These are phyloP conservation scores for Pygathrix nemaeus DNA, from an alignment of 2,113 vertebrate genomes.

Conservation along the genomic window DNA sequence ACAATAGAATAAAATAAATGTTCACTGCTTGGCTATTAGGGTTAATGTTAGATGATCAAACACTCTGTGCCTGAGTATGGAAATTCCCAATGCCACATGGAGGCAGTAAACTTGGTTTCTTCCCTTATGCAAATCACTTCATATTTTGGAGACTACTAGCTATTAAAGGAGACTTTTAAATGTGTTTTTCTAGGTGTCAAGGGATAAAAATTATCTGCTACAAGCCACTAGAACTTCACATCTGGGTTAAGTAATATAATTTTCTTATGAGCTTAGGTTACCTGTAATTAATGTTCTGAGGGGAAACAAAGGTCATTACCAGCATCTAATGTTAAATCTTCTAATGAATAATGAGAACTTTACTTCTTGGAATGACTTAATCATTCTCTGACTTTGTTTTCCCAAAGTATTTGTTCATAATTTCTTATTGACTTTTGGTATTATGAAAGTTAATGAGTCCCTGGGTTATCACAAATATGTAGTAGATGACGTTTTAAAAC, in stretches of 20 bases:
- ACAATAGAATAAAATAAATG: not conserved
- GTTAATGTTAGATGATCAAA: not conserved
- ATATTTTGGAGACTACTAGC: not conserved
- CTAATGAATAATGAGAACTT: conserved; percentile 19
- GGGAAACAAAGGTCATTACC: not conserved
- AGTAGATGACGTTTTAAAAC: conserved; percentile 71
- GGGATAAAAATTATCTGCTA: conserved; percentile 25
- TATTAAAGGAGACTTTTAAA: conserved; percentile 15
- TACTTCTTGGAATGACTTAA: conserved; percentile 31
- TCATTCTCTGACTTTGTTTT: conserved; percentile 49
- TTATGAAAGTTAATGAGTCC: conserved; percentile 68
- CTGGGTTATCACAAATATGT: conserved; percentile 68
- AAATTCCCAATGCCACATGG: not conserved
- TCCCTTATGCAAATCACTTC: conserved; percentile 2
- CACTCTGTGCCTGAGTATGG: not conserved
- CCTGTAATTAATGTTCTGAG: not conserved
- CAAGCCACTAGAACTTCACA: conserved; percentile 21
- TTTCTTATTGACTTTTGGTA: conserved; percentile 62
- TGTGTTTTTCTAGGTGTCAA: conserved; percentile 25
- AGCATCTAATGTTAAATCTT: conserved; percentile 50
- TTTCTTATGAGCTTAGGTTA: not conserved
- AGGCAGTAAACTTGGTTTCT: conserved; percentile 14
- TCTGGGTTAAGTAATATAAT: not conserved
- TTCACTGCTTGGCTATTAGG: not conserved
- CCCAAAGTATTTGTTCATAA: conserved; percentile 62